These are phyloP conservation scores for Gobio occitaniae DNA, from an alignment of 2,797 vertebrate species.

Conservation along the genomic window DNA sequence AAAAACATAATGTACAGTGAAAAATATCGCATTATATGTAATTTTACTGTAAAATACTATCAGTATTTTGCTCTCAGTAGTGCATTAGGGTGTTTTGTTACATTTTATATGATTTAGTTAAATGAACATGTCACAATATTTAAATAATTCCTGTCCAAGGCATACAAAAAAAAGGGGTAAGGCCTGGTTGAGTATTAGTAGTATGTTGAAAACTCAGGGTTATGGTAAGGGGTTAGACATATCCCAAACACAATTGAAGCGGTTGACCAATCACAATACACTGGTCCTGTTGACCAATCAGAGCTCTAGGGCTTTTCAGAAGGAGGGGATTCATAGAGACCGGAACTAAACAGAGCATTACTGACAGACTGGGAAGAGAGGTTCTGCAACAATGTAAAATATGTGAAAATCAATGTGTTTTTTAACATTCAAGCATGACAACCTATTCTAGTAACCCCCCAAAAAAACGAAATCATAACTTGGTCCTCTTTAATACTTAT, in stretches of 20 bases:
- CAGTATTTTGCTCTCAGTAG: background rate
- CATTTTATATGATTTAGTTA: too few relatives aligned
- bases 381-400: background rate
- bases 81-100: background rate
- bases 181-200: too few relatives aligned
- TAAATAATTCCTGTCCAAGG: background rate
- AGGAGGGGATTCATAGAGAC: background rate
- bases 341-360: background rate
- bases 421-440: background rate
- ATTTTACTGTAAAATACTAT: background rate
- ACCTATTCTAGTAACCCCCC: too few relatives aligned
- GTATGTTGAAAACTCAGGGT: background rate
- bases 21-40: background rate
- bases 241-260: background rate
- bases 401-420: background rate
- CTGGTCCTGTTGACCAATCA: background rate
- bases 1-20: background rate
- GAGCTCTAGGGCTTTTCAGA: background rate
- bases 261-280: background rate
- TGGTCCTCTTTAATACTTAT: background rate
- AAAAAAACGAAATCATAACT: too few relatives aligned
- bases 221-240: background rate
- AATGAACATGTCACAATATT: background rate
- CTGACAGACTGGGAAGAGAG: background rate
- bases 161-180: background rate